Conservation (phyloP, 2,888 invertebrate genomes). For the Ophioninae sp. region DNA sequence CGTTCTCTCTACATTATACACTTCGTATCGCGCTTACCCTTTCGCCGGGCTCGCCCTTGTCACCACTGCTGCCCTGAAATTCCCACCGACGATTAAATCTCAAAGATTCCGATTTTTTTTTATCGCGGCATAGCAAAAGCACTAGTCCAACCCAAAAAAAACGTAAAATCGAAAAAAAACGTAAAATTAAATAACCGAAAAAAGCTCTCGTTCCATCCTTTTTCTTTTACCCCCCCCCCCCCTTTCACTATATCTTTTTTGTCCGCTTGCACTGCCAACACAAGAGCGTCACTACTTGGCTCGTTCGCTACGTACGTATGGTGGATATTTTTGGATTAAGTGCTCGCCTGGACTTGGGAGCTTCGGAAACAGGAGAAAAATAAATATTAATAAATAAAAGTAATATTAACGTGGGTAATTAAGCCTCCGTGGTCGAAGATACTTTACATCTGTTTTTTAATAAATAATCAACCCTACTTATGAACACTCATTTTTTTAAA, state of each 20-base stretch:
- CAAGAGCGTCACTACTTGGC: constrained; percentile 44
- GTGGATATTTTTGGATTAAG: constrained; percentile 25
- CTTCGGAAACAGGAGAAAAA: constrained; percentile 13
- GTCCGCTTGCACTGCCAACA: constrained; percentile 68
- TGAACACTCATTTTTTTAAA: too few species aligned
- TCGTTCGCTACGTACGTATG: constrained; percentile 48
- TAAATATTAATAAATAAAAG: neutral
- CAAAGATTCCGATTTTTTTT: constrained; percentile 28
- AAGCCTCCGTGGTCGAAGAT: neutral
- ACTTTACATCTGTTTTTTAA: neutral
- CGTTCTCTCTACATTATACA: constrained; percentile 17
- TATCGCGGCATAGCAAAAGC: constrained; percentile 12
- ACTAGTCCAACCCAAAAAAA: neutral
- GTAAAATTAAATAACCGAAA: neutral
- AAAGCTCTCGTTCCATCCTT: constrained; percentile 15
- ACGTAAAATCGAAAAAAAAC: neutral
- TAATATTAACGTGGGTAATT: neutral
- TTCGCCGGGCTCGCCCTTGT: constrained; percentile 88
- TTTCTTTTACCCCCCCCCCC: constrained; percentile 9
- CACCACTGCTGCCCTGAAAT: constrained; percentile 88
- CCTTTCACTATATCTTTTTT: neutral
- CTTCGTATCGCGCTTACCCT: constrained; percentile 84
- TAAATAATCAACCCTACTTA: neutral
- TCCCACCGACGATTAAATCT: constrained; percentile 65
- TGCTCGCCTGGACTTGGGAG: constrained; percentile 17